Conservation (phyloP, 2,797 vertebrate species). For the Clarias fuscus region DNA sequence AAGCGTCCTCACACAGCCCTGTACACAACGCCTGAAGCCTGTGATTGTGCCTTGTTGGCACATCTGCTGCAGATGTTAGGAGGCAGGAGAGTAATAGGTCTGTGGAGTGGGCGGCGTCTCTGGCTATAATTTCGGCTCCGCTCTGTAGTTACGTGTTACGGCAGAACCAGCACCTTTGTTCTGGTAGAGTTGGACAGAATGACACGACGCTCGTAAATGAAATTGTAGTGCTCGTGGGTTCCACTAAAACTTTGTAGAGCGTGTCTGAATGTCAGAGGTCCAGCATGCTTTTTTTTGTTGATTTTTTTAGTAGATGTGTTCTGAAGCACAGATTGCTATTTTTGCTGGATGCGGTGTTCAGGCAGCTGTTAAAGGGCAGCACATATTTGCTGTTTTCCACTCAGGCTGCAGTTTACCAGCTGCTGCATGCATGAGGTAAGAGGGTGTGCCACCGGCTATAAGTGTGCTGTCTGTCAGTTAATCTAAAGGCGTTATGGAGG, state of each 20-base stretch:
- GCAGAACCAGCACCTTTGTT: neutral
- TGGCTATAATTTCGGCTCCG: neutral
- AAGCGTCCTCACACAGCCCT: neutral
- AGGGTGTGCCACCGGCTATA: conserved; percentile 51
- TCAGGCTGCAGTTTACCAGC: conserved; percentile 51
- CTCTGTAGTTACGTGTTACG: neutral
- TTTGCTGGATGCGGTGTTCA: conserved; percentile 28
- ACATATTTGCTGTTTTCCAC: conserved; percentile 58
- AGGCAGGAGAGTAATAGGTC: neutral
- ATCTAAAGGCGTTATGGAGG: conserved; percentile 9
- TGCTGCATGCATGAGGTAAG: conserved; percentile 38
- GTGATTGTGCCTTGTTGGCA: neutral
- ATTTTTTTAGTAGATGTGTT: neutral
- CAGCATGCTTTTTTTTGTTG: neutral
- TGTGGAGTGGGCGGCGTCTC: neutral
- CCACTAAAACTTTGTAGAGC: neutral
- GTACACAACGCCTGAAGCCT: neutral
- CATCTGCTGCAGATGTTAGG: neutral
- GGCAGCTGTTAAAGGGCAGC: conserved; percentile 29
- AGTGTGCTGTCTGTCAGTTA: conserved; percentile 14
- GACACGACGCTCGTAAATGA: neutral
- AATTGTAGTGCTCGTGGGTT: neutral
- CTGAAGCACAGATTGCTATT: conserved; percentile 13
- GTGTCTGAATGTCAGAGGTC: neutral
- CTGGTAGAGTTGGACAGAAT: neutral